Evolutionary conservation across 37 sponge, comb jelly and placozoan species (phyloP).

Genomic region (Cladorhizidae sp.): DNA sequence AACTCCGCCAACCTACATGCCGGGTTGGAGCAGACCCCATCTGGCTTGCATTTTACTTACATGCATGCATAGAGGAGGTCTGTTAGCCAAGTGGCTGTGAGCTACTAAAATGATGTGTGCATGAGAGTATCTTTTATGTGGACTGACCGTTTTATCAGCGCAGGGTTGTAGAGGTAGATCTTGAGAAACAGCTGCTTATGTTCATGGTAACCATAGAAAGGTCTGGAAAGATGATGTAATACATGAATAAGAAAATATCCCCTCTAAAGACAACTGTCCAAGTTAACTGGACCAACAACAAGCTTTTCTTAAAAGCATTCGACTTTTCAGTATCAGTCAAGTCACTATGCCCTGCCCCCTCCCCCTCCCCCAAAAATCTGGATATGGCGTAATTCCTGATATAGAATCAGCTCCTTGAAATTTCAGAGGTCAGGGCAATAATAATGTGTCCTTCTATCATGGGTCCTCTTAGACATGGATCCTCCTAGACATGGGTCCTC

Average conservation of each 20-base stretch:
- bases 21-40: too few species aligned
- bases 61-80: too few species aligned
- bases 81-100: background rate
- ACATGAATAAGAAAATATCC: background rate
- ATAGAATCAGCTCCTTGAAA: too few species aligned
- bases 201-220: slow-evolving; percentile 87
- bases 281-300: too few species aligned
- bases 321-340: background rate
- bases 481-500: too few species aligned
- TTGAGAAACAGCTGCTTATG: slow-evolving; percentile 68
- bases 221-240: slow-evolving; percentile 16
- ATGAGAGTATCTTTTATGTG: background rate
- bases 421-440: too few species aligned
- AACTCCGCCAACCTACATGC: slow-evolving; percentile 85
- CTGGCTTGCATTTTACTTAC: background rate
- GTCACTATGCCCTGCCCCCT: background rate
- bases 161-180: slow-evolving; percentile 85
- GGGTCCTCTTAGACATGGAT: too few species aligned
- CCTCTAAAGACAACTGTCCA: too few species aligned
- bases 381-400: too few species aligned
- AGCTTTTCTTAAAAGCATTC: too few species aligned
- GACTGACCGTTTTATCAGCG: slow-evolving; percentile 60
- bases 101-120: background rate
- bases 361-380: too few species aligned
- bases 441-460: too few species aligned